A percentile compares a stretch with the other conserved stretches of the same genome.
phyloP scores from a whole-genome alignment of 2,888 invertebrate species.

The Drosophila nigricruria region DNA sequence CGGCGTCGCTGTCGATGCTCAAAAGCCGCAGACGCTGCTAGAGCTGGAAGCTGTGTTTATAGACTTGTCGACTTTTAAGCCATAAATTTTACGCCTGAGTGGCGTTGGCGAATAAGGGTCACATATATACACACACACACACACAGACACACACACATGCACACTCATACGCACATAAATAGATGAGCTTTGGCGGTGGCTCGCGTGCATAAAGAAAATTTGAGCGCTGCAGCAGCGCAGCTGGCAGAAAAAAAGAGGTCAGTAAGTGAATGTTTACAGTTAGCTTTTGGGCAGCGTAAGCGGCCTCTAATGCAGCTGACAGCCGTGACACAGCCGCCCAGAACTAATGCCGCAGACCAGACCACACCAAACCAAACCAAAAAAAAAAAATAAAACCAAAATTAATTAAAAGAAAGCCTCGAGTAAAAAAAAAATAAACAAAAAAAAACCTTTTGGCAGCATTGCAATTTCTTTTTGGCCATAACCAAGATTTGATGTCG shows the following conservation, averaged over 20 bases:
- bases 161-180: conserved; percentile 35
- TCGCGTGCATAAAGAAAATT: conserved; percentile 80
- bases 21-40: conserved; percentile 52
- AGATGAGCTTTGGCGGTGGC: conserved; percentile 59
- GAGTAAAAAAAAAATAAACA: conserved; percentile 43
- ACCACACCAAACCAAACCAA: conserved; percentile 19
- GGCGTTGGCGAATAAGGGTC: conserved; percentile 80
- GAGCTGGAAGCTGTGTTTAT: conserved; percentile 81
- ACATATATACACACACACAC: conserved; percentile 57
- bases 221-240: conserved; percentile 38
- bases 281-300: conserved; percentile 77
- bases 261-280: conserved; percentile 80
- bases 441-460: conserved; percentile 72
- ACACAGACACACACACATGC: conserved; percentile 29
- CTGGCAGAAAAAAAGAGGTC: conserved; percentile 68
- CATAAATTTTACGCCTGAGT: conserved; percentile 82
- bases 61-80: conserved; percentile 79
- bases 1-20: conserved; percentile 40
- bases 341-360: conserved; percentile 67
- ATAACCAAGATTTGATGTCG: conserved; percentile 72
- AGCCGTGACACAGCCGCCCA: conserved; percentile 75
- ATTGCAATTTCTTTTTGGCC: conserved; percentile 76
- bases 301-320: conserved; percentile 74
- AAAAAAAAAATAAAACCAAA: conserved; percentile 29
- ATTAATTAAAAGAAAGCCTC: conserved; percentile 76